Conservation (phyloP, 2,113 vertebrate species). For the Zosterops lateralis region DNA sequence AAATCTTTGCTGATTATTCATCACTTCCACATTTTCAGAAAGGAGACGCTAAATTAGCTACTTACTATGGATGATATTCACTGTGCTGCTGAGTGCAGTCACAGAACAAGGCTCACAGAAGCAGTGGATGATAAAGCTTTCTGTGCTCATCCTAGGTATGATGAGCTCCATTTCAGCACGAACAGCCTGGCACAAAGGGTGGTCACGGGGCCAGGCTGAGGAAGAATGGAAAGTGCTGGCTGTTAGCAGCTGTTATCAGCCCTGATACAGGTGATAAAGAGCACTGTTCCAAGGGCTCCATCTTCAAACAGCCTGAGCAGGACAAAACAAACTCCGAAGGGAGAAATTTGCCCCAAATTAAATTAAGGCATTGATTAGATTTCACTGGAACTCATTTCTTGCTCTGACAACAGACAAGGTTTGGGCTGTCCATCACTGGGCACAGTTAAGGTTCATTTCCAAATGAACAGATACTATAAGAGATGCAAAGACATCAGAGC, state of each 20-base stretch:
- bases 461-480: neutral
- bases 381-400: neutral
- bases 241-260: neutral
- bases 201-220: neutral
- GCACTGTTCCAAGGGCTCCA: neutral
- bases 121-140: neutral
- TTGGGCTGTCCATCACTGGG: neutral
- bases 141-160: neutral
- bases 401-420: neutral
- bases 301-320: neutral
- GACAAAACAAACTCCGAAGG: neutral
- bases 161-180: neutral
- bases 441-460: neutral
- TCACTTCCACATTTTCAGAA: neutral
- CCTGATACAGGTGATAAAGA: neutral
- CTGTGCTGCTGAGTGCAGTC: neutral
- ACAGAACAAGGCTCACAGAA: neutral
- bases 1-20: constrained; percentile 29
- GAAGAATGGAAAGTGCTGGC: neutral
- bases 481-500: neutral
- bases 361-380: neutral
- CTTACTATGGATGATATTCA: constrained; percentile 49
- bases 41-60: constrained; percentile 25
- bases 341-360: neutral
- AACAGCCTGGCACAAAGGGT: neutral